Base-by-base conservation (phyloP, 2,888 invertebrate genomes). In the Aspidapion aeneum region DNA sequence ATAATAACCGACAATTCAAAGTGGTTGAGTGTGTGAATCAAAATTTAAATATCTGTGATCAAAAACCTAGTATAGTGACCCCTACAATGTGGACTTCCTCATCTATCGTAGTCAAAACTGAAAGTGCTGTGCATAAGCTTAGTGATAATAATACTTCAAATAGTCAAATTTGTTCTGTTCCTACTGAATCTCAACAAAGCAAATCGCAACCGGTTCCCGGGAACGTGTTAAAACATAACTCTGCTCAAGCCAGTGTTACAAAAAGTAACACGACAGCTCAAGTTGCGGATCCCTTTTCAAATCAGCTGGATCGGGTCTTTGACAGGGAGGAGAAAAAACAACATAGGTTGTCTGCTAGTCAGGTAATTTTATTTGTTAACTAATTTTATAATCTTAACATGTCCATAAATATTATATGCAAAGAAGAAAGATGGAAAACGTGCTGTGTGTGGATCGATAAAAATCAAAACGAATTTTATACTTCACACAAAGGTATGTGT, bases 291-390 rank as follows among this genome's bases (percentile, higher is more conserved):
- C 85, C 85, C 61, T 90, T 90, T 74, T 89, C 88, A 61, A 85
- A 88, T 73, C 86, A 87, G 63, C 78, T 89, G 59, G 92, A 91
- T 72, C 84, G 86, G 68, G 89, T 88, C 60, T 86, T 89, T 73
- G 91, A 91, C 74, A 81, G 85, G 17, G 88, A 90, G 74, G 89
- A 89, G 72, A 78, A 81, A 57, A 79, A 77, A 61, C 80, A 81
- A 63, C 75, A 76, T 60, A 72, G 77, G 57, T 74, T 79, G 75
- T 75, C 79, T 35, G 69, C 74, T 35, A 35, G 35, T 35, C 35
- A 35, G 35, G 35, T 74, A 79, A 73, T 76, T 82, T 69, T 79
- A 82, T 70, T n/a, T n/a, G n/a, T n/a, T n/a, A n/a, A n/a, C n/a
- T n/a, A n/a, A n/a, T n/a, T n/a, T n/a, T n/a, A n/a, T n/a, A n/a